phyloP scores from a whole-genome alignment of 2,888 invertebrate genomes.

The Xiphydria camelus region DNA sequence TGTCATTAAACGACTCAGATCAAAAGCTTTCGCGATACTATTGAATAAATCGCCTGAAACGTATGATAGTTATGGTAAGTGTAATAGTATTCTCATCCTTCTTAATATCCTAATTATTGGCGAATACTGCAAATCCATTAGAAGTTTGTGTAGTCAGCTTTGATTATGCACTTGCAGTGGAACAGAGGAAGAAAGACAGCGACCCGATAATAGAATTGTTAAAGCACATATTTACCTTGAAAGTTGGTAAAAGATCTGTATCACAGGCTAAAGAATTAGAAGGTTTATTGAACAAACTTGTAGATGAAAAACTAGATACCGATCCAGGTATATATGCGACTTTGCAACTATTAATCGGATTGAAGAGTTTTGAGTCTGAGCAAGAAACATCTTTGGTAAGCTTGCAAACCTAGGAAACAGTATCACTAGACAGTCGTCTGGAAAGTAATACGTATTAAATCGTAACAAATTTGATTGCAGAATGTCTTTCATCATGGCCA shows the following conservation, averaged over 20 bases:
- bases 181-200: slow-evolving; percentile 14
- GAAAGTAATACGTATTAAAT: no score
- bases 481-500: slow-evolving; percentile 45
- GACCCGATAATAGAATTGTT: slow-evolving; percentile 48
- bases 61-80: slow-evolving; percentile 4
- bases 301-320: slow-evolving; percentile 15
- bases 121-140: no score
- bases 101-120: no score
- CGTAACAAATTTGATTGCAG: slow-evolving; percentile 23
- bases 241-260: slow-evolving; percentile 27
- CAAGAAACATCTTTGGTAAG: slow-evolving; percentile 35
- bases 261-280: slow-evolving; percentile 41
- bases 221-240: slow-evolving; percentile 45
- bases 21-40: slow-evolving; percentile 48
- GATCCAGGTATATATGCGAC: slow-evolving; percentile 28
- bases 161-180: slow-evolving; percentile 13
- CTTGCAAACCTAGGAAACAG: no score
- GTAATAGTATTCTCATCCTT: no score
- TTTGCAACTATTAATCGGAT: slow-evolving; percentile 39
- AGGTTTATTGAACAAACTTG: slow-evolving; percentile 32
- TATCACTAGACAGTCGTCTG: no score
- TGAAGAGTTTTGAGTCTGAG: slow-evolving; percentile 35
- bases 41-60: slow-evolving; percentile 37
- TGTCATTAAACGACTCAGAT: slow-evolving; percentile 36
- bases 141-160: no score